A percentile compares a stretch with the other conserved stretches of the same genome.
phyloP scores from a whole-genome alignment of 2,797 vertebrate genomes.

The Thunnus albacares region DNA sequence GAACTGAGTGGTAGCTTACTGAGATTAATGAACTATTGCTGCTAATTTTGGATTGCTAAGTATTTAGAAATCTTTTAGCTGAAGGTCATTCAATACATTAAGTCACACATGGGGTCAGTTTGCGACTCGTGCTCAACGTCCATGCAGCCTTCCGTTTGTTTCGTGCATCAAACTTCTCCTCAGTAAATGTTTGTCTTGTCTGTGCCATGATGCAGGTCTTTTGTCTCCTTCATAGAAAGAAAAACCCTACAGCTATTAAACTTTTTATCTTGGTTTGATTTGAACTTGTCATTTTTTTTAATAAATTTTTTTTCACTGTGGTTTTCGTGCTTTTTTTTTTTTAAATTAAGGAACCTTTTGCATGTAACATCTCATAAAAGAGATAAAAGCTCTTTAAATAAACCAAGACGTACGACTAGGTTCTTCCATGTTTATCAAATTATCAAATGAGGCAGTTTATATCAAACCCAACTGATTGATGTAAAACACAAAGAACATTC shows the following conservation, averaged over 20 bases:
- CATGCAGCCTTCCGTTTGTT: conserved; percentile 43
- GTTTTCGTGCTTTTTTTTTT: conserved; percentile 31
- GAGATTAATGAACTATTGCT: conserved; percentile 73
- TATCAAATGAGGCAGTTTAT: conserved; percentile 28
- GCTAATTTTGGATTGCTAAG: conserved; percentile 70
- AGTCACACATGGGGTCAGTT: conserved; percentile 44
- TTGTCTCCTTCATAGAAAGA: conserved; percentile 63
- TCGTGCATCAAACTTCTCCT: conserved; percentile 47
- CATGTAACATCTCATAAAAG: neutral
- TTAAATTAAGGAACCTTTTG: neutral
- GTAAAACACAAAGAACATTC: conserved; percentile 55
- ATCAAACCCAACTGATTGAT: conserved; percentile 39
- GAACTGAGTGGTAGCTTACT: conserved; percentile 49
- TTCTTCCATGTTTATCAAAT: conserved; percentile 43
- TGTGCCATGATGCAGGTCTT: conserved; percentile 70
- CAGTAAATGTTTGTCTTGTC: conserved; percentile 50
- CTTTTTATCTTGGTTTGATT: conserved; percentile 77
- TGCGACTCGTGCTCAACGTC: conserved; percentile 37
- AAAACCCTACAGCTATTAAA: conserved; percentile 71
- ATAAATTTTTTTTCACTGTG: conserved; percentile 62
- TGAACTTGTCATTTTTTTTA: conserved; percentile 72
- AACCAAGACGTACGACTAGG: neutral
- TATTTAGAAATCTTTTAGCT: conserved; percentile 50
- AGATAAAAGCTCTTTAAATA: conserved; percentile 4
- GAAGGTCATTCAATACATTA: conserved; percentile 53